Base-by-base conservation (phyloP, 1,140 invertebrate species). In the Drosophila bipectinata region DNA sequence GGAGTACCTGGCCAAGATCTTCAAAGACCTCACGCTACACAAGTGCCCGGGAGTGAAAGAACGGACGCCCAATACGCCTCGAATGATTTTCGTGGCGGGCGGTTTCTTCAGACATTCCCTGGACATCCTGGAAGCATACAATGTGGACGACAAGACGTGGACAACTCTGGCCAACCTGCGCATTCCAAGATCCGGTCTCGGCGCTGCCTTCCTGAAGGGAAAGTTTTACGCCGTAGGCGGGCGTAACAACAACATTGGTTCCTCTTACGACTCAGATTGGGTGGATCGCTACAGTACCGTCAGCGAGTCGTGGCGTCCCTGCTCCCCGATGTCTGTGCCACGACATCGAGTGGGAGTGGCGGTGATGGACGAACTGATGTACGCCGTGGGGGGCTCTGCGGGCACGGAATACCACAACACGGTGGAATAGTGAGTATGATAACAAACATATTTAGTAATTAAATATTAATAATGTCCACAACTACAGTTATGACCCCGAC, bases 201-300 rank as follows among this genome's bases (percentile, higher is more conserved):
- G 96, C 1, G 96, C 96, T n/a, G 96, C 96, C 15, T 97, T 97
- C 92, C 91, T 97, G 4, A 96, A 96, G 90, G 95, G 95, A 91
- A 91, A 79, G 76, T 96, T 98, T 92, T 98, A 98, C 93, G 97
- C 96, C 21, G 96, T 98, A 37, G 98, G 98, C 14, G 98, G 98
- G 0, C 93, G 97, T 54, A 98, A 98, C 92, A 98, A 98, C 91
- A 95, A 95, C 24, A 95, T 96, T 62, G 94, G 95, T 71, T 94
- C 95, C 47, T 97, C 97, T 87, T 96, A 95, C 92, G 95, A 95
- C 92, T 95, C 95, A 30, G 95, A 95, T 91, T 95, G 95, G 93
- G 95, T 97, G 26, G 96, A 97, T 92, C 94, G 94, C 1, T 91
- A 91, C 45, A 91, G 90, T 75, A 76, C 90, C 28, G 64, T 90